Evolutionary conservation across 1,140 invertebrate genomes (phyloP).

Genomic region (Brevipalpus yothersi): DNA sequence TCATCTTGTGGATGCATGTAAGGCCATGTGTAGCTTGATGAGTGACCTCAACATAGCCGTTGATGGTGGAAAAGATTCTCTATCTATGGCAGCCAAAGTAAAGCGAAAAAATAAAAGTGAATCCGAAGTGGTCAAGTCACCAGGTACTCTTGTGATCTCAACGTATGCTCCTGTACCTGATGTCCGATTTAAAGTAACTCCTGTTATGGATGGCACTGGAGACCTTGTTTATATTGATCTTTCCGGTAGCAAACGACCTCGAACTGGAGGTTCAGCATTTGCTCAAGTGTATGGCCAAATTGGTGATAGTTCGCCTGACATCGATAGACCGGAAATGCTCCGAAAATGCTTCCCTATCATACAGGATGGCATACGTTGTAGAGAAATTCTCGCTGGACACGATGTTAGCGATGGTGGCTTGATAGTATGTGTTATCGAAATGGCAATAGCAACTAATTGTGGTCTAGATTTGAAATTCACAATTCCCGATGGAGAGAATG

Average conservation of each 20-base stretch:
- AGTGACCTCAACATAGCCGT: conserved; percentile 62
- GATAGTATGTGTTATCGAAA: conserved; percentile 67
- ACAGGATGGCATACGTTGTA: conserved; percentile 49
- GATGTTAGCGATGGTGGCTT: conserved; percentile 91
- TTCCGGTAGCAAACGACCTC: conserved; percentile 19
- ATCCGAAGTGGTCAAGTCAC: conserved; percentile 11
- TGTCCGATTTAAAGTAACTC: conserved; percentile 48
- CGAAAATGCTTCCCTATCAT: conserved; percentile 49
- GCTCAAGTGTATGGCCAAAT: conserved; percentile 71
- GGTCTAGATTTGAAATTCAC: conserved; percentile 38
- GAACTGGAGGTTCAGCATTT: conserved; percentile 69
- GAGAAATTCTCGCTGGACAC: conserved; percentile 58
- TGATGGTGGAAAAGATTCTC: conserved; percentile 91
- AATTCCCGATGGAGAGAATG: not conserved
- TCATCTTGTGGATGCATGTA: conserved; percentile 55
- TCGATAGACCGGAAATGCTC: conserved; percentile 39
- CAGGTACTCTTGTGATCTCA: conserved; percentile 69
- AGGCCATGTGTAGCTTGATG: conserved; percentile 67
- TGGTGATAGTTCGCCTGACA: conserved; percentile 50
- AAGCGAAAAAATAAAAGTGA: conserved; percentile 24
- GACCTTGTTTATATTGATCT: conserved; percentile 37
- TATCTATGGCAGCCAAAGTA: conserved; percentile 85
- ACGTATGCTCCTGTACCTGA: conserved; percentile 82
- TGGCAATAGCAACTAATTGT: conserved; percentile 73
- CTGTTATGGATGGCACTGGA: conserved; percentile 37